Evolutionary conservation across 2,797 vertebrate genomes (phyloP).

Genomic region (Selene dorsalis): DNA sequence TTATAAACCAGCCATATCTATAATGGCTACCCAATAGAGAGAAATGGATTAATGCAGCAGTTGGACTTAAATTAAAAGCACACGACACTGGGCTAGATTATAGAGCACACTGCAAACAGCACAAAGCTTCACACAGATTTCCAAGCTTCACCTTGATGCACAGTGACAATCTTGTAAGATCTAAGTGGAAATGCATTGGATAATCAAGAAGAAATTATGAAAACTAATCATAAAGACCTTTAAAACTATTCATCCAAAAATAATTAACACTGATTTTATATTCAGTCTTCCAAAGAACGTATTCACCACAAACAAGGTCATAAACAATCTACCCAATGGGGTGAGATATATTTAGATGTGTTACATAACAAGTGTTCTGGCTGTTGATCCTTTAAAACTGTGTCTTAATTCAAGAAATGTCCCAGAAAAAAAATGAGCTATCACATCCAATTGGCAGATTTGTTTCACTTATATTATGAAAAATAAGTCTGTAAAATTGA

Average conservation of each 20-base stretch:
- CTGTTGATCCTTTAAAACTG: conserved; percentile 48
- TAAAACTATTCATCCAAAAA: conserved; percentile 15
- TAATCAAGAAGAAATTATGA: conserved; percentile 6
- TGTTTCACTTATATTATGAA: conserved; percentile 58
- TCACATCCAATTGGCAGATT: conserved; percentile 65
- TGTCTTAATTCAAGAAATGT: conserved; percentile 50
- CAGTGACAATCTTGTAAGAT: not conserved
- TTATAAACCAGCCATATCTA: conserved; percentile 65
- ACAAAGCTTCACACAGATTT: conserved; percentile 33
- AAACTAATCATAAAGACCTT: conserved; percentile 21
- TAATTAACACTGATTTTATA: conserved; percentile 17
- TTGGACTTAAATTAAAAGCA: conserved; percentile 62
- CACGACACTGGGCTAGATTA: conserved; percentile 41
- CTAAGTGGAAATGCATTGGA: conserved; percentile 12
- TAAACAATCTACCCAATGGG: conserved; percentile 15
- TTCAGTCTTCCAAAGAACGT: conserved; percentile 6
- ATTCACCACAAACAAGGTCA: conserved; percentile 18
- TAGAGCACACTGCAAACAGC: conserved; percentile 27
- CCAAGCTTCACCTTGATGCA: conserved; percentile 2
- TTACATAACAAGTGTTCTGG: conserved; percentile 47
- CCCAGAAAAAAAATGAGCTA: conserved; percentile 68
- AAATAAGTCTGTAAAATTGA: conserved; percentile 61
- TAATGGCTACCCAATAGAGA: conserved; percentile 64
- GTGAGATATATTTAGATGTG: conserved; percentile 34
- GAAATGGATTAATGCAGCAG: conserved; percentile 71